Conservation (phyloP, 2,113 vertebrate genomes). For the Heteronetta atricapilla region DNA sequence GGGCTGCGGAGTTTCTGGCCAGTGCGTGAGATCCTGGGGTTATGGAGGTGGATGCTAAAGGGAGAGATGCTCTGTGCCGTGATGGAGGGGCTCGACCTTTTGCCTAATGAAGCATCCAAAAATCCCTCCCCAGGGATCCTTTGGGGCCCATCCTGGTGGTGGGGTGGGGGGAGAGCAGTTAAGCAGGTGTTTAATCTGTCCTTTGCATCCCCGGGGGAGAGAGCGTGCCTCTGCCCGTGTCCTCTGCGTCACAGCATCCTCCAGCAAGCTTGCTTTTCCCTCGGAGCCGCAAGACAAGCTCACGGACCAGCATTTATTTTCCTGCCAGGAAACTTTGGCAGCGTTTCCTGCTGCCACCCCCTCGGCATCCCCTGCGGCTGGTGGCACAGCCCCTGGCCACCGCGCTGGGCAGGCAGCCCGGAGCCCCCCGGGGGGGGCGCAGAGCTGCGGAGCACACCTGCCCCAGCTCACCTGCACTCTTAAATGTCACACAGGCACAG, state of each 20-base stretch:
- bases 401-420: slow-evolving; percentile 1
- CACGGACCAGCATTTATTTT: not conserved
- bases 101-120: not conserved
- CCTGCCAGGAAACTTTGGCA: not conserved
- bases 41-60: not conserved
- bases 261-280: accelerated
- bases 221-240: not conserved
- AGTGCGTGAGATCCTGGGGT: not conserved
- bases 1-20: not conserved
- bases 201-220: not conserved
- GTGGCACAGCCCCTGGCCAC: not conserved
- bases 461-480: not conserved
- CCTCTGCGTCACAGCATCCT: not conserved
- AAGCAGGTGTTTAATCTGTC: not conserved
- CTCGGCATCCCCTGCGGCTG: not conserved
- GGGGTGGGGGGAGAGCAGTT: not conserved
- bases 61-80: not conserved
- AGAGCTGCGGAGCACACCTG: not conserved
- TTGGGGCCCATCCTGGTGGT: not conserved
- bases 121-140: not conserved
- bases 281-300: accelerated
- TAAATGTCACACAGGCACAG: not conserved
- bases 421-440: not conserved
- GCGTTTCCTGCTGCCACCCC: not conserved
- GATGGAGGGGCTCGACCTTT: not conserved